A percentile compares a stretch with the other conserved stretches of the same genome.
Evolutionary conservation across 2,888 invertebrate species (phyloP).

Genomic region (Leptopilina myrica): DNA sequence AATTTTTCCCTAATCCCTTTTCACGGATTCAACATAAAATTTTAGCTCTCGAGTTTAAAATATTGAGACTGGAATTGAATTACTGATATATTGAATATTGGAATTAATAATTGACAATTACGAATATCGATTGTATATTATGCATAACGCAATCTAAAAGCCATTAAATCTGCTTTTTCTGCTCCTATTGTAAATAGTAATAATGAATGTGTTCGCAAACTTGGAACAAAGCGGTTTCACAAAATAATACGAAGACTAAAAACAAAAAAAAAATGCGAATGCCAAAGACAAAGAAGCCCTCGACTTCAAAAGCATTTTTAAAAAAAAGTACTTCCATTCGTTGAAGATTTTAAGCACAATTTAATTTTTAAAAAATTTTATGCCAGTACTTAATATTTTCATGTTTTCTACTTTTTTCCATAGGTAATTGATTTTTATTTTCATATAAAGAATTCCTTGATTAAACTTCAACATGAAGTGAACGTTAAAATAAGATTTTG

Average conservation of each 20-base stretch:
- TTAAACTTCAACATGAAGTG: no score
- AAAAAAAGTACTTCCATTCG: conserved; percentile 1
- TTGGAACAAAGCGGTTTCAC: conserved; percentile 24
- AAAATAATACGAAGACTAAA: conserved; percentile 27
- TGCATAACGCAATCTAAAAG: conserved; percentile 14
- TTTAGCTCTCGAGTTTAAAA: conserved; percentile 6
- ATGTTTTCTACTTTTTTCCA: neutral
- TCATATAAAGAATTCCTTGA: no score
- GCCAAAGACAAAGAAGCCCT: conserved; percentile 29
- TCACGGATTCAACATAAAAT: neutral
- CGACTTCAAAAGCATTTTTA: neutral
- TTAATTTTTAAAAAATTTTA: neutral
- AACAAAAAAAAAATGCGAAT: conserved; percentile 11
- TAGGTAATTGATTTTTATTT: neutral
- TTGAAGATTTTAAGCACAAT: neutral
- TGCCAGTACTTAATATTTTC: conserved; percentile 7
- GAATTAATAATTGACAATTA: conserved; percentile 25
- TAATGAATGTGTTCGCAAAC: conserved; percentile 21
- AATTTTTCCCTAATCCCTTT: neutral
- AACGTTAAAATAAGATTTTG: no score
- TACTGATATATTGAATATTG: neutral
- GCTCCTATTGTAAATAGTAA: conserved; percentile 17
- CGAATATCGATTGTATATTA: conserved; percentile 26
- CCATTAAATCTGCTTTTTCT: conserved; percentile 11
- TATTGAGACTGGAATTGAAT: conserved; percentile 1